A percentile compares a stretch with the other conserved stretches of the same genome.
phyloP scores from a whole-genome alignment of 2,888 invertebrate genomes.

The Nineta flava region DNA sequence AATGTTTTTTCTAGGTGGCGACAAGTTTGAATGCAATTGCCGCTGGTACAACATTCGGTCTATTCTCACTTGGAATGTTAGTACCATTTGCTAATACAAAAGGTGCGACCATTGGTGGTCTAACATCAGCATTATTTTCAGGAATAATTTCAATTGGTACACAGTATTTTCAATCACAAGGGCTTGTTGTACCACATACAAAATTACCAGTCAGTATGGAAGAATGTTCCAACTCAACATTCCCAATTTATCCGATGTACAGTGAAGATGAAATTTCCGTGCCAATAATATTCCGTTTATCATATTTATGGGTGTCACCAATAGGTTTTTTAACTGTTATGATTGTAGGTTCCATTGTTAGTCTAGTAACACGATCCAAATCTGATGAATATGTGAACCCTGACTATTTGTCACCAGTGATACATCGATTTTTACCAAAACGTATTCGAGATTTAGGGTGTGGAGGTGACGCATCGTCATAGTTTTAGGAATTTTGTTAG shows the following conservation, averaged over 20 bases:
- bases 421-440: constrained; percentile 28
- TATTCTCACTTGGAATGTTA: constrained; percentile 69
- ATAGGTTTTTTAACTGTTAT: constrained; percentile 51
- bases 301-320: constrained; percentile 70
- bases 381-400: constrained; percentile 36
- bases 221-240: constrained; percentile 22
- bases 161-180: constrained; percentile 45
- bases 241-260: constrained; percentile 1
- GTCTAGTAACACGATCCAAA: constrained; percentile 36
- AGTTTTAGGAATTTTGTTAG: no score
- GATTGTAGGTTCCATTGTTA: constrained; percentile 48
- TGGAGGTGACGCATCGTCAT: no score
- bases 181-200: constrained; percentile 35
- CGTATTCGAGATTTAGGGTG: not conserved
- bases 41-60: constrained; percentile 66
- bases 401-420: constrained; percentile 40
- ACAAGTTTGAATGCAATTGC: constrained; percentile 70
- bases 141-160: constrained; percentile 50
- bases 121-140: constrained; percentile 42
- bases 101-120: constrained; percentile 42
- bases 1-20: constrained; percentile 32
- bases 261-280: constrained; percentile 32
- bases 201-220: constrained; percentile 35
- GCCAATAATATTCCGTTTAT: constrained; percentile 60
- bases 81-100: constrained; percentile 63